Conservation (phyloP, 2,797 vertebrate species). For the Heliangelus exortis region DNA sequence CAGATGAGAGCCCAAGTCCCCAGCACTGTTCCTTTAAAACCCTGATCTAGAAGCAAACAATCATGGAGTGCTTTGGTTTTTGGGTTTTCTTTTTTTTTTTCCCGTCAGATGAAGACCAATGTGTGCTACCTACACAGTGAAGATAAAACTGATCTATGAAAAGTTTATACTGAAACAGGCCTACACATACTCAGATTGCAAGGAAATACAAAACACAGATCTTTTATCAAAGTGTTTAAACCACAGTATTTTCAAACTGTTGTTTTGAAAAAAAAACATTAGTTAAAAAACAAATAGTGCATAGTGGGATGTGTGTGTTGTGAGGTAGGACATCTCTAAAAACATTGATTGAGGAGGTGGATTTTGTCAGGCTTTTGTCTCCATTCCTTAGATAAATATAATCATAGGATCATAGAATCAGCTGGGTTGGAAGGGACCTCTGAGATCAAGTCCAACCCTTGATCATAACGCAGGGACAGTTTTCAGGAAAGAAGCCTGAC, state of each 20-base stretch:
- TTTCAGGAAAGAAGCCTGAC: conserved; percentile 1
- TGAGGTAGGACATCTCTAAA: neutral
- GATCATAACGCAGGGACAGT: neutral
- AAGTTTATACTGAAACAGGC: neutral
- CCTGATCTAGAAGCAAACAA: neutral
- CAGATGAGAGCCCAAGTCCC: neutral
- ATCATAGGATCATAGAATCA: too few relatives aligned
- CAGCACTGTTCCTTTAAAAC: neutral
- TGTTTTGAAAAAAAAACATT: neutral
- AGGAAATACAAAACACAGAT: neutral
- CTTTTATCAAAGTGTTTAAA: neutral
- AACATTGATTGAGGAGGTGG: neutral
- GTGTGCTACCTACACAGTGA: neutral
- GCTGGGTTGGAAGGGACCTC: too few relatives aligned
- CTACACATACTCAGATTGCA: neutral
- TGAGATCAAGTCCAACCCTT: too few relatives aligned
- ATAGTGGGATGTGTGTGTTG: neutral
- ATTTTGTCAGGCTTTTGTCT: neutral
- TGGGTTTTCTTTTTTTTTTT: neutral
- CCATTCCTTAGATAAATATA: neutral
- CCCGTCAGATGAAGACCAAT: neutral
- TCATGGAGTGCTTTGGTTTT: neutral
- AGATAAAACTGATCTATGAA: neutral
- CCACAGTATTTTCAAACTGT: neutral
- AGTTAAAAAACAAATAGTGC: neutral